Base-by-base conservation (phyloP, 2,888 invertebrate species). In the Tribolium freemani region DNA sequence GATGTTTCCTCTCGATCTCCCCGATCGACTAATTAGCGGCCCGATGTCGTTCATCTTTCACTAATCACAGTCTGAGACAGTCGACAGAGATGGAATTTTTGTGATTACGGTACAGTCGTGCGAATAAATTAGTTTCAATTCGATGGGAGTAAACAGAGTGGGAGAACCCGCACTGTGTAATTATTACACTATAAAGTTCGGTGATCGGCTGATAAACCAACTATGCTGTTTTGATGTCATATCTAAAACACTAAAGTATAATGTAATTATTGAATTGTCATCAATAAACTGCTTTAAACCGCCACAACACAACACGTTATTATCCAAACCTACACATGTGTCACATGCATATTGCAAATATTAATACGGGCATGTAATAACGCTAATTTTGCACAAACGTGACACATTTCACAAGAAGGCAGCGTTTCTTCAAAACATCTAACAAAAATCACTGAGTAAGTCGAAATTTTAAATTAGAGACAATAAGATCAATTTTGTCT, bases 1-100 rank as follows among this genome's bases (percentile, higher is more conserved):
- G 81, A 81, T 81, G 78, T 78, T 81, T 80, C 81, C 80, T 80
- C 79, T 78, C 81, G 80, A 72, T 75, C 74, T 74, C 57, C 68
- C 64, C 63, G 66, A 76, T 73, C 75, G 73, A 56, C 76, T 75
- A 75, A 76, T 75, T 75, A 75, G 70, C 72, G 57, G 56, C 31
- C 72, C 45, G 51, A 58, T 64, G 66, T 72, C 72, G 68, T 69
- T 69, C 72, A 69, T 68, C 69, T 72, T 68, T 56, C 50, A 48
- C 56, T 69, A 64, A 72, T 72, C 72, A 69, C 67, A 45, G 21
- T 44, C 50, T 31, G 9, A 54, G 53, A 66, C 60, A 46, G 57
- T 30, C 57, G 50, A 51, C 9, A 53, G 53, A 38, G 54, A 50
- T 51, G 50, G 31, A 64, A 51, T 64, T 64, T 53, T 50, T 38